Base-by-base conservation (phyloP, 1,140 invertebrate species). In the Hestina assimilis region DNA sequence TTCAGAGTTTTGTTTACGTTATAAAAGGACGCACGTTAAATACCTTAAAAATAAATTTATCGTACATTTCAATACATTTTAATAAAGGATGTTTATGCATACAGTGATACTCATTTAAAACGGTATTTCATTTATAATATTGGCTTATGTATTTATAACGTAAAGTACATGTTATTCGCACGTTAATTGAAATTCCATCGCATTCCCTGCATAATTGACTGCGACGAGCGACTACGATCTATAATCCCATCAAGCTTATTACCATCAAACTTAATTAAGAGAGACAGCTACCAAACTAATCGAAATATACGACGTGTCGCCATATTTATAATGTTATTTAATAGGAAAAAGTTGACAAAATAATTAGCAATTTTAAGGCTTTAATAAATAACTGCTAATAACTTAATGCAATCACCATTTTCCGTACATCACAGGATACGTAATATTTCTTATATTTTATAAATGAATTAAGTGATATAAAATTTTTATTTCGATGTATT, bases 121-220 rank as follows among this genome's bases (percentile, higher is more conserved):
- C 2, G 12, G 20, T 47, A 31, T 46, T 48, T 33, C 19, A 19
- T 12, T 33, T 17, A n/a, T 28, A 12, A 48, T 21, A 48, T 21
- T 21, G 29, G 3, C 15, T 33, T 17, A 48, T 14, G 12, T 48
- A 14, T 48, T 35, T 48, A 35, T 48, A 17, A 20, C 45, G 19
- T 48, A 35, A 50, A 57, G 38, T 31, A 31, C 26, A 50, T 58
- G 41, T 41, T 28, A 47, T 56, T 66, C 31, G 35, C 28, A 52
- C 56, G 65, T 71, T 75, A 73, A 78, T 78, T 75, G 72, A 74
- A 75, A 74, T 72, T 64, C 70, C 64, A 58, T 46, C 66, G 40
- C 56, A 68, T 72, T 66, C 69, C 61, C 62, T 66, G 56, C 69
- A 65, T 63, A 63, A 69, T 45, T 59, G 46, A 41, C 50, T 48